Conservation (phyloP, 2,797 vertebrate genomes). For the Oceanodroma leucorhoa region DNA sequence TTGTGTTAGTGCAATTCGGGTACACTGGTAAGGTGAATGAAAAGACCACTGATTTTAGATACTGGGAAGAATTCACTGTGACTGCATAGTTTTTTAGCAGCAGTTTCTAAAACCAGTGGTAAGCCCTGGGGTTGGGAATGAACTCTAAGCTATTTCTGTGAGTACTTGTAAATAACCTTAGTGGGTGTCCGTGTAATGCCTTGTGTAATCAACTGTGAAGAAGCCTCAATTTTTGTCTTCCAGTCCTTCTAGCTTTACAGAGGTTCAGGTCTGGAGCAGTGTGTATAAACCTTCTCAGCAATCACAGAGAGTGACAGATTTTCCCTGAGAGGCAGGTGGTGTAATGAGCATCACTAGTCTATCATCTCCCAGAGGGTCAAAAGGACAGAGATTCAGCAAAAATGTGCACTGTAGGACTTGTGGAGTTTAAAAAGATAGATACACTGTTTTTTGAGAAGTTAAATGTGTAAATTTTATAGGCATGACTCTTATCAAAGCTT, state of each 20-base stretch:
- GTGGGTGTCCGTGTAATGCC: not conserved
- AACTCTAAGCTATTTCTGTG: not conserved
- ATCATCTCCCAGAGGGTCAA: not conserved
- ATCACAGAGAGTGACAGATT: not conserved
- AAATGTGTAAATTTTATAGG: not conserved
- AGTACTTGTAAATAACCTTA: not conserved
- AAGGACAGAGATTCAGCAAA: not conserved
- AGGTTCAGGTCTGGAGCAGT: not conserved
- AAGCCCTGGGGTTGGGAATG: not conserved
- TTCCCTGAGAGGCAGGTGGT: not conserved
- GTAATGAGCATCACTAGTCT: not conserved
- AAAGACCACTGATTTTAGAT: not conserved
- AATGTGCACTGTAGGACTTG: not conserved
- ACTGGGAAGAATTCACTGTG: not conserved
- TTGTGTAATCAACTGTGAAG: slow-evolving; percentile 3
- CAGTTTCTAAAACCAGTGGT: not conserved
- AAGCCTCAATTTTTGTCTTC: not conserved
- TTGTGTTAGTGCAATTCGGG: not conserved
- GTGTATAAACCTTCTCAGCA: not conserved
- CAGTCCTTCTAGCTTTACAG: not conserved
- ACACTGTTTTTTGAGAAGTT: not conserved
- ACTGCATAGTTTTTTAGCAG: not conserved
- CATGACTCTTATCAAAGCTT: not conserved
- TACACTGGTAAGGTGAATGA: not conserved
- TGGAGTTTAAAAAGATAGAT: not conserved